Evolutionary conservation across 2,113 vertebrate species (phyloP).

Genomic region (Phoenicopterus ruber): DNA sequence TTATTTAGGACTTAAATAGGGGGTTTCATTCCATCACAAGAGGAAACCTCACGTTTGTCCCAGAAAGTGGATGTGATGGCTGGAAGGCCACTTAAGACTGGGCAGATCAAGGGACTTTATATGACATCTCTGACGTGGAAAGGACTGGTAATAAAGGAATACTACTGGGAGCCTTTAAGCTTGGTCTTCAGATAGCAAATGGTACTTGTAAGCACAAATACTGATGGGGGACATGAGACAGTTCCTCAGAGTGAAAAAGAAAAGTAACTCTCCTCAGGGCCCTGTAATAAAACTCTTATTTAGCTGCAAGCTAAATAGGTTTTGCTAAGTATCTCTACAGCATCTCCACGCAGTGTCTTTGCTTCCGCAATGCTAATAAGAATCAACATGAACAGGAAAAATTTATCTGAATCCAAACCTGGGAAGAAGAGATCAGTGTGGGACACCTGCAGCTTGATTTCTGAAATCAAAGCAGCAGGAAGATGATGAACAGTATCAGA

Average conservation of each 20-base stretch:
- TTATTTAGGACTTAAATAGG: neutral
- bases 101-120: neutral
- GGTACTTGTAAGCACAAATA: neutral
- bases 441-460: neutral
- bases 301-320: neutral
- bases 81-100: neutral
- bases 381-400: neutral
- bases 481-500: neutral
- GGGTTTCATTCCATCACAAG: neutral
- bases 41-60: neutral
- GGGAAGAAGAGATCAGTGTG: neutral
- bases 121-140: neutral
- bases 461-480: neutral
- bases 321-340: neutral
- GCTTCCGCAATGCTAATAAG: neutral
- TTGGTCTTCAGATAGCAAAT: neutral
- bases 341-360: neutral
- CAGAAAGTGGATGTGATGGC: neutral
- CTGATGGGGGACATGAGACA: neutral
- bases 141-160: neutral
- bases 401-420: neutral
- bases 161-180: neutral
- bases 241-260: neutral
- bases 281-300: neutral
- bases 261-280: neutral